Evolutionary conservation across 1,140 invertebrate species (phyloP).

Genomic region (Drosophila watanabei): DNA sequence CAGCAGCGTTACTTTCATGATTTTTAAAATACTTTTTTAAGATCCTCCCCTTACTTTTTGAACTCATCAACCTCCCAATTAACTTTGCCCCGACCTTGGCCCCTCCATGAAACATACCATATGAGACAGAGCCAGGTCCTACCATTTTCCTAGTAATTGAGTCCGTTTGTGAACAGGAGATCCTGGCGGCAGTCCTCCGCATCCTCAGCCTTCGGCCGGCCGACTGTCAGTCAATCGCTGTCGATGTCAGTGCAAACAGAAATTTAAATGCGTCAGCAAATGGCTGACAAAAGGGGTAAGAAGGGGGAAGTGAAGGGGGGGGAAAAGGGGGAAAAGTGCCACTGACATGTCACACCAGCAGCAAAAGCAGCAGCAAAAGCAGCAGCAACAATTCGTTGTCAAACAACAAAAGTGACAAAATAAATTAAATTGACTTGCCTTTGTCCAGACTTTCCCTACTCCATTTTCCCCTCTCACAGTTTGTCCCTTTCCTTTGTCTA

Average conservation of each 20-base stretch:
- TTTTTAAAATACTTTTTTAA: background rate
- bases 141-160: slow-evolving; percentile 29
- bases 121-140: background rate
- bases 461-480: background rate
- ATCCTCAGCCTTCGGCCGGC: slow-evolving; percentile 22
- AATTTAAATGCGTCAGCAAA: slow-evolving; percentile 82
- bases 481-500: slow-evolving; percentile 25
- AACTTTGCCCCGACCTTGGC: slow-evolving; percentile 34
- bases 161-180: slow-evolving; percentile 30
- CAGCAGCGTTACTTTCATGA: no score
- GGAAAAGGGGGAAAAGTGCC: background rate
- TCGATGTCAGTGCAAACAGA: slow-evolving; percentile 64
- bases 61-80: slow-evolving; percentile 6
- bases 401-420: slow-evolving; percentile 81
- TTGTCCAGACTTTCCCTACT: slow-evolving; percentile 11
- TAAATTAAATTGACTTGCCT: slow-evolving; percentile 80
- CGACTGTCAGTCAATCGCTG: slow-evolving; percentile 58
- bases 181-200: slow-evolving; percentile 26
- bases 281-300: slow-evolving; percentile 48
- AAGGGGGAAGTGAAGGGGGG: background rate
- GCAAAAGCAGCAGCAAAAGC: slow-evolving; percentile 21
- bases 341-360: slow-evolving; percentile 43
- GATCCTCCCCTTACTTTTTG: background rate
- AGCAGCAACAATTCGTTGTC: slow-evolving; percentile 60
- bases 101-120: no score